Conservation (phyloP, 2,888 invertebrate genomes). For the Parnassius smintheus region DNA sequence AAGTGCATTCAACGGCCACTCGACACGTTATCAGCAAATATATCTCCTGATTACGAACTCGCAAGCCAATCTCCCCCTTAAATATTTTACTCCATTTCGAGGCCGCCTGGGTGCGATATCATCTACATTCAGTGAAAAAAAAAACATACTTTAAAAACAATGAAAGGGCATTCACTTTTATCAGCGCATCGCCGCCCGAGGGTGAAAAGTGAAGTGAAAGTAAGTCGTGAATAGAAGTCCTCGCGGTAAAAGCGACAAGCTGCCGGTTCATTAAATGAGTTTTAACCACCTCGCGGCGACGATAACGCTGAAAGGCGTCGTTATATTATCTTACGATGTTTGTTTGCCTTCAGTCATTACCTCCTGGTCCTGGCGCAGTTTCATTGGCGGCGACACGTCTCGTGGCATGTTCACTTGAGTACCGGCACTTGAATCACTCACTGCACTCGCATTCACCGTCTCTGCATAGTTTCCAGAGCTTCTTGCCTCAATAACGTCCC, state of each 20-base stretch:
- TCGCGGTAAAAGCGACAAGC: constrained; percentile 58
- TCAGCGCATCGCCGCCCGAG: constrained; percentile 72
- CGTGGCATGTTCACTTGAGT: constrained; percentile 54
- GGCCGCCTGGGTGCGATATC: constrained; percentile 48
- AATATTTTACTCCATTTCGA: constrained; percentile 52
- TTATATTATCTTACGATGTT: constrained; percentile 48
- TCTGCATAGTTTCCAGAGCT: constrained; percentile 35
- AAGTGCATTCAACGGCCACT: constrained; percentile 15
- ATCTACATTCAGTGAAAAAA: constrained; percentile 58
- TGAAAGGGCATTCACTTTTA: constrained; percentile 71
- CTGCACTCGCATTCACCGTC: constrained; percentile 64
- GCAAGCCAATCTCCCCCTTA: constrained; percentile 53
- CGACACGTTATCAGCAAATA: constrained; percentile 27
- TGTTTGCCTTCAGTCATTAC: constrained; percentile 68
- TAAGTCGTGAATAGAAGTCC: constrained; percentile 63
- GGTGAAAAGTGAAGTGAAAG: constrained; percentile 64
- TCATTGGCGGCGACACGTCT: constrained; percentile 69
- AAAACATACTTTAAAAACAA: constrained; percentile 72
- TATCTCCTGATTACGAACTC: constrained; percentile 51
- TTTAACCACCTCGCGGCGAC: constrained; percentile 75
- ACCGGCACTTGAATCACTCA: constrained; percentile 69
- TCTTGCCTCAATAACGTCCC: constrained; percentile 70
- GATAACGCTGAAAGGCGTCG: constrained; percentile 68
- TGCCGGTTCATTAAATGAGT: constrained; percentile 69
- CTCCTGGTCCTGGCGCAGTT: constrained; percentile 69